A percentile compares a stretch with the other conserved stretches of the same genome.
These are phyloP conservation scores for Enteromius argenteus DNA, from an alignment of 2,797 vertebrate genomes.

Conservation along the genomic window DNA sequence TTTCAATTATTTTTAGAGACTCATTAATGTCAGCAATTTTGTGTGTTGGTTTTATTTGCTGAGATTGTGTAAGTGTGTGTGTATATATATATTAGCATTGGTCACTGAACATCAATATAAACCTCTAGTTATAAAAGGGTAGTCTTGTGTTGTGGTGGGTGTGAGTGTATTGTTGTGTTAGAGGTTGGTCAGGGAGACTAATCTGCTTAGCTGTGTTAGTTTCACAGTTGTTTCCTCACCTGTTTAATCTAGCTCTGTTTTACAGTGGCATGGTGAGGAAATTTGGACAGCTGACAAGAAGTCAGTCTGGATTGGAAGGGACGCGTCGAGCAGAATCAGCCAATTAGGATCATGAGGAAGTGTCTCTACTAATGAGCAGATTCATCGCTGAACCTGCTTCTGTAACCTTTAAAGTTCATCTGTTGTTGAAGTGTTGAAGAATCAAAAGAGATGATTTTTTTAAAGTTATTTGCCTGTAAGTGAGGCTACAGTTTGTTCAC, in stretches of 20 bases:
- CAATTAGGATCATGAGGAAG: not conserved
- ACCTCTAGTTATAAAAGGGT: not conserved
- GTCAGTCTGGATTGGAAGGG: not conserved
- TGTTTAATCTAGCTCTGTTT: not conserved
- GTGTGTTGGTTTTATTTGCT: not conserved
- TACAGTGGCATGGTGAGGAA: not conserved
- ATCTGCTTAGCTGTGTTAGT: slow-evolving; percentile 27
- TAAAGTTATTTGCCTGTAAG: not conserved
- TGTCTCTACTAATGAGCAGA: not conserved
- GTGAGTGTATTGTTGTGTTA: slow-evolving; percentile 10
- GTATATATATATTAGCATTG: too few species aligned
- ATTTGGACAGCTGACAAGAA: not conserved
- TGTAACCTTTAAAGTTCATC: not conserved
- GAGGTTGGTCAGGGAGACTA: slow-evolving; percentile 1
- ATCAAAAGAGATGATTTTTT: not conserved
- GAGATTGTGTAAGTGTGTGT: not conserved
- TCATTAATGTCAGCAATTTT: not conserved
- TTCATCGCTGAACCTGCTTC: not conserved
- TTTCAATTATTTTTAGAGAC: not conserved
- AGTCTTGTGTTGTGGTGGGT: not conserved
- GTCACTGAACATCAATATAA: not conserved
- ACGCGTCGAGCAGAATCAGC: not conserved
- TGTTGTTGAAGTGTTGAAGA: not conserved
- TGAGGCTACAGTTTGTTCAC: not conserved
- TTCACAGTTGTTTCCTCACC: not conserved